These are phyloP conservation scores for Cisticola juncidis DNA, from an alignment of 2,113 vertebrate species.

Conservation along the genomic window DNA sequence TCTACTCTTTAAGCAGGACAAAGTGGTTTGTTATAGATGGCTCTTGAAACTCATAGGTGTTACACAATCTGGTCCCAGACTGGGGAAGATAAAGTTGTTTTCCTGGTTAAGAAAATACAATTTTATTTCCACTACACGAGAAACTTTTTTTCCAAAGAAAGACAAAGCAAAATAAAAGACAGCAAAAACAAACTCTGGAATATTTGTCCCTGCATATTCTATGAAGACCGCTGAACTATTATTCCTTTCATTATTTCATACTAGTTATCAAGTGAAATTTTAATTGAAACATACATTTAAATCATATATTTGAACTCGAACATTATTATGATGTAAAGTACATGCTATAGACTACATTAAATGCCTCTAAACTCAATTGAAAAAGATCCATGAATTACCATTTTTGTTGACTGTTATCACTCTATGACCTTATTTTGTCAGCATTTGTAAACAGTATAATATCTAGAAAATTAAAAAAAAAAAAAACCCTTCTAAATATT, in stretches of 20 bases:
- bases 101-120: background rate
- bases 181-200: background rate
- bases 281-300: background rate
- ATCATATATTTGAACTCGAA: background rate
- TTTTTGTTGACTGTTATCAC: background rate
- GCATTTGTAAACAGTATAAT: background rate
- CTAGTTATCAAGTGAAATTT: background rate
- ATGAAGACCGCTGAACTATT: no score
- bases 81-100: background rate
- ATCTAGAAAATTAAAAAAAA: background rate
- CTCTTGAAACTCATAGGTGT: background rate
- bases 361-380: background rate
- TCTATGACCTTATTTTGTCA: background rate
- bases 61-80: background rate
- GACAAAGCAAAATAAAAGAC: background rate
- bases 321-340: background rate
- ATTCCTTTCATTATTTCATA: background rate
- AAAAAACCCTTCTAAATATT: background rate
- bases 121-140: background rate
- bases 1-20: background rate
- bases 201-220: background rate
- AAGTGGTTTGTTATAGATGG: background rate
- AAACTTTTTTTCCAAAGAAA: background rate
- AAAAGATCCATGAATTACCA: background rate
- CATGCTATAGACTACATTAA: fast-evolving